Evolutionary conservation across 1,140 invertebrate genomes (phyloP), one percentile per base, ranked within the genome.

Genomic region (Drosophila lacteicornis): DNA sequence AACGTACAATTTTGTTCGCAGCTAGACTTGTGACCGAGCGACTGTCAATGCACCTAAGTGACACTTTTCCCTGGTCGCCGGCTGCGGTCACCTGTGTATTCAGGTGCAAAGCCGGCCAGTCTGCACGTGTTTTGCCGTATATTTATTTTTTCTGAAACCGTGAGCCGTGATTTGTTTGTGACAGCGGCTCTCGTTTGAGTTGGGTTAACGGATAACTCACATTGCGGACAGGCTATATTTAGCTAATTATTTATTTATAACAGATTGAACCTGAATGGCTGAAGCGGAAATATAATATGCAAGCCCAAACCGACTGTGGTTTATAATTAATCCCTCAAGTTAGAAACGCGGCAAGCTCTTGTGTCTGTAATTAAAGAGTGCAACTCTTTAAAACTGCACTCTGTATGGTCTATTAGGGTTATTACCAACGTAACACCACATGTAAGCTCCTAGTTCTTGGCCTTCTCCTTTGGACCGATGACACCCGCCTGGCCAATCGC

Each of bases 61-160:
- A 51, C 47, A 43, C 30, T 68, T 43, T 69, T 50, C 15, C 47
- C 12, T 17, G 47, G 33, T 30, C 19, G 13, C 36, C 43, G 58
- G 19, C 25, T 30, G 51, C 4, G 45, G 25, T 60, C 70, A 74
- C 70, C 70, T 73, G 67, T 46, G 36, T 30, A 50, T 45, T 36
- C 42, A 30, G 17, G 33, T 38, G 51, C 51, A 60, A 15, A 12
- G 22, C 53, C 53, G 38, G 12, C 56, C 30, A 17, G 66, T 73
- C 77, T 73, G 62, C 81, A 68, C 66, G 76, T 65, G 81, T 38
- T 65, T 25, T n/a, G 60, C 19, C 42, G 57, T 45, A 65, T 50
- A 13, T 60, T 33, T 61, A 45, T 46, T 63, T 42, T 36, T 57
- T 40, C 33, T 6, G 5, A 57, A 38, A 17, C 12, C 30, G 12